Percentiles rank a stretch among this genome's conserved stretches.
Conservation (phyloP, 2,797 vertebrate species). For the Chiroxiphia lanceolata region DNA sequence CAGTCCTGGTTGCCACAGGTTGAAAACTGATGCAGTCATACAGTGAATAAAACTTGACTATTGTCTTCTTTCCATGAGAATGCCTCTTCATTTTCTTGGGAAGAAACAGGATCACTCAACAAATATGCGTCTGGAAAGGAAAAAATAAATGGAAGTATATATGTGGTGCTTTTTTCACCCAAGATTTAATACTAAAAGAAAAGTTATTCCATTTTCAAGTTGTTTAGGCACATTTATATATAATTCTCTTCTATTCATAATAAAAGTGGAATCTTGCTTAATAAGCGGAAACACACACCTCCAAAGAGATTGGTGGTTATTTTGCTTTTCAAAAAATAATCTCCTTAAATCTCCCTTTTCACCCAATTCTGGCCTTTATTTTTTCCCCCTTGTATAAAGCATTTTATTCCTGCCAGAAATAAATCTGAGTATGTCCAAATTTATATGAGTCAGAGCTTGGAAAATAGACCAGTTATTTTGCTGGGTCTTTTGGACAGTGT, state of each 20-base stretch:
- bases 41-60: not conserved
- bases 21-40: not conserved
- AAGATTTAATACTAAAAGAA: not conserved
- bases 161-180: accelerated
- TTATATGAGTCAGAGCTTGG: conserved; percentile 47
- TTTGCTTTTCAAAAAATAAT: not conserved
- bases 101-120: not conserved
- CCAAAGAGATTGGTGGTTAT: not conserved
- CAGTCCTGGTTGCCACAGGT: not conserved
- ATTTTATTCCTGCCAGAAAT: conserved; percentile 48
- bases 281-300: not conserved
- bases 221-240: not conserved
- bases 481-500: conserved; percentile 39
- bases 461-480: conserved; percentile 11
- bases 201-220: not conserved
- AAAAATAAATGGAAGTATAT: not conserved
- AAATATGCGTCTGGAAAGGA: not conserved
- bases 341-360: not conserved
- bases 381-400: not conserved
- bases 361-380: not conserved
- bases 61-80: not conserved
- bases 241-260: not conserved
- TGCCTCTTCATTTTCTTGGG: not conserved
- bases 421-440: not conserved
- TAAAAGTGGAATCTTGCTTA: not conserved